These are phyloP conservation scores for Gymnodraco acuticeps DNA, from an alignment of 2,797 vertebrate species.

Conservation along the genomic window DNA sequence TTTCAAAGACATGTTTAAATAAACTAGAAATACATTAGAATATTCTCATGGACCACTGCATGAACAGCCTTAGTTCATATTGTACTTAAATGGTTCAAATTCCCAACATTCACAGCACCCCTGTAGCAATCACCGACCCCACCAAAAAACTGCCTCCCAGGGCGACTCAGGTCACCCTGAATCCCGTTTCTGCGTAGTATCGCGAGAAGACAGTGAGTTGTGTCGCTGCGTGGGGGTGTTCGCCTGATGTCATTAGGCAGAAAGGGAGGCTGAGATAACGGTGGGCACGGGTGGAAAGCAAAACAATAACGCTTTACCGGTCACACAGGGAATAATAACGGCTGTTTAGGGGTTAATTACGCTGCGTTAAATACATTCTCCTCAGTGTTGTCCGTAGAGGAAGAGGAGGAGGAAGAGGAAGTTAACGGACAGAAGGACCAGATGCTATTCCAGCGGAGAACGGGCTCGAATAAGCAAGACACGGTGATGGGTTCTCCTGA, in stretches of 20 bases:
- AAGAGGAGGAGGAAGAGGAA: slow-evolving; percentile 23
- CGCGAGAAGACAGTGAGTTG: slow-evolving; percentile 76
- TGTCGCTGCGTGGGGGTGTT: slow-evolving; percentile 72
- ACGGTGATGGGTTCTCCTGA: slow-evolving; percentile 79
- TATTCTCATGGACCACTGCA: too few species aligned
- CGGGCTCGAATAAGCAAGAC: slow-evolving; percentile 66
- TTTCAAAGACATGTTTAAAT: too few species aligned
- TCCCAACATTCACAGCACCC: neutral
- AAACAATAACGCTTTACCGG: slow-evolving; percentile 62
- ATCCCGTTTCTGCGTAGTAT: slow-evolving; percentile 47
- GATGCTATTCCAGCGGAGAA: slow-evolving; percentile 82
- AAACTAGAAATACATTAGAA: too few species aligned
- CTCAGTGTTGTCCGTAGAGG: neutral
- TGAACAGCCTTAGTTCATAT: too few species aligned
- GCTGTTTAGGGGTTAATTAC: slow-evolving; percentile 9
- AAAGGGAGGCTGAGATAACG: slow-evolving; percentile 72
- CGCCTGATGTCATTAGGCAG: slow-evolving; percentile 78
- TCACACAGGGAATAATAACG: neutral
- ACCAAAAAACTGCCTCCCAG: neutral
- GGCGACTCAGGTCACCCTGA: slow-evolving; percentile 31
- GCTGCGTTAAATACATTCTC: slow-evolving; percentile 2
- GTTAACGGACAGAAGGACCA: slow-evolving; percentile 74
- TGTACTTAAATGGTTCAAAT: too few species aligned
- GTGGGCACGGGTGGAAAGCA: slow-evolving; percentile 58
- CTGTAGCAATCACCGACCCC: neutral